Conservation (phyloP, 2,797 vertebrate species). For the Pangasius krempfi region DNA sequence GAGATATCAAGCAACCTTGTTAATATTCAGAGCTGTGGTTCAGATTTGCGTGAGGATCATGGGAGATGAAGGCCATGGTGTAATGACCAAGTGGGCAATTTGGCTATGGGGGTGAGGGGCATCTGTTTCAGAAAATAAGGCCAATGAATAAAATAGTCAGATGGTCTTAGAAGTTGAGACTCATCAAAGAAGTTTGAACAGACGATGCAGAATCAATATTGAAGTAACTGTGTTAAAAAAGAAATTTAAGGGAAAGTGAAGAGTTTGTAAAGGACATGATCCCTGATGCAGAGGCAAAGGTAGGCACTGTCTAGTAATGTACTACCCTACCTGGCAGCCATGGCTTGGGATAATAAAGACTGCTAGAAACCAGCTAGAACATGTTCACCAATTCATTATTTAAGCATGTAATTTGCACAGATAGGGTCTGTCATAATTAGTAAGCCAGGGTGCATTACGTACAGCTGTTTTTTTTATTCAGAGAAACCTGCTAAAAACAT, state of each 20-base stretch:
- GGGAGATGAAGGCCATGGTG: slow-evolving; percentile 41
- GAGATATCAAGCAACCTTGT: slow-evolving; percentile 46
- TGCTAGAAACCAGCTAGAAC: background rate
- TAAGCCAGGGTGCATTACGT: background rate
- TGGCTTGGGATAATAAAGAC: background rate
- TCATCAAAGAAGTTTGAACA: background rate
- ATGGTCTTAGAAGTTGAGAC: background rate
- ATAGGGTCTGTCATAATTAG: background rate
- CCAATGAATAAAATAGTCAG: background rate
- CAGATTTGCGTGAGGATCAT: slow-evolving; percentile 49
- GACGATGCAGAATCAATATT: background rate
- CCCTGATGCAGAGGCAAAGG: background rate
- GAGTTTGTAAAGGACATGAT: background rate
- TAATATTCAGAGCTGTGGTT: slow-evolving; percentile 63
- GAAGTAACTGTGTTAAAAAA: background rate
- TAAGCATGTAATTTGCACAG: background rate
- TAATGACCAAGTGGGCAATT: slow-evolving; percentile 42
- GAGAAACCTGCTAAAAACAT: background rate
- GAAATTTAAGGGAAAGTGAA: background rate
- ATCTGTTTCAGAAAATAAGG: slow-evolving; percentile 5
- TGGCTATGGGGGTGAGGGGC: background rate
- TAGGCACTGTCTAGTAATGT: background rate
- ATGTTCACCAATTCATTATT: background rate
- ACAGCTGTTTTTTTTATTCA: background rate
- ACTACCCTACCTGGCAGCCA: background rate